These are phyloP conservation scores for Pangasius sanitwongsei DNA, from an alignment of 2,797 vertebrate genomes.

Conservation along the genomic window DNA sequence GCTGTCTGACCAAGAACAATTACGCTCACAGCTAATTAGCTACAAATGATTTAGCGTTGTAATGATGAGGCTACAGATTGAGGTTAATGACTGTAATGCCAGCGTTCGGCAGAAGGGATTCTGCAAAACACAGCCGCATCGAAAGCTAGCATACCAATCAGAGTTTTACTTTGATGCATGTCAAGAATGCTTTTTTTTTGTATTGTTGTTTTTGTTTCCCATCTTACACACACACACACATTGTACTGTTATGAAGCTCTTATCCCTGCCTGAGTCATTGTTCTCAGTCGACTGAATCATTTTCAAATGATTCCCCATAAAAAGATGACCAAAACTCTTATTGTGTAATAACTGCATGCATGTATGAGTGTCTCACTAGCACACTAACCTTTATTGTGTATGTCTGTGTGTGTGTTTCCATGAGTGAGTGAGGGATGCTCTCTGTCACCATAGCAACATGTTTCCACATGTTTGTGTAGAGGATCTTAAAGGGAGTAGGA, in stretches of 20 bases:
- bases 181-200: not conserved
- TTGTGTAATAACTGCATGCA: constrained; percentile 58
- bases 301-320: constrained; percentile 21
- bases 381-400: not conserved
- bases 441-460: constrained; percentile 75
- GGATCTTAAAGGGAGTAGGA: constrained; percentile 21
- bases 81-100: constrained; percentile 47
- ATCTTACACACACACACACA: not conserved
- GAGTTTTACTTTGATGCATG: not conserved
- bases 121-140: not conserved
- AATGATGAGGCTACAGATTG: constrained; percentile 52
- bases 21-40: constrained; percentile 47
- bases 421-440: constrained; percentile 61
- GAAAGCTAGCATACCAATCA: not conserved
- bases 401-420: constrained; percentile 11
- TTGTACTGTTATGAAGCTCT: not conserved
- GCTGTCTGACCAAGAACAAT: constrained; percentile 45
- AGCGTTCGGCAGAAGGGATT: not conserved
- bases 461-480: constrained; percentile 40
- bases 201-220: not conserved
- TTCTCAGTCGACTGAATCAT: constrained; percentile 15
- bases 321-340: constrained; percentile 54
- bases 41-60: constrained; percentile 36
- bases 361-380: constrained; percentile 16
- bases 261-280: not conserved